Conservation (phyloP, 2,888 invertebrate species). For the Magallana nippona region DNA sequence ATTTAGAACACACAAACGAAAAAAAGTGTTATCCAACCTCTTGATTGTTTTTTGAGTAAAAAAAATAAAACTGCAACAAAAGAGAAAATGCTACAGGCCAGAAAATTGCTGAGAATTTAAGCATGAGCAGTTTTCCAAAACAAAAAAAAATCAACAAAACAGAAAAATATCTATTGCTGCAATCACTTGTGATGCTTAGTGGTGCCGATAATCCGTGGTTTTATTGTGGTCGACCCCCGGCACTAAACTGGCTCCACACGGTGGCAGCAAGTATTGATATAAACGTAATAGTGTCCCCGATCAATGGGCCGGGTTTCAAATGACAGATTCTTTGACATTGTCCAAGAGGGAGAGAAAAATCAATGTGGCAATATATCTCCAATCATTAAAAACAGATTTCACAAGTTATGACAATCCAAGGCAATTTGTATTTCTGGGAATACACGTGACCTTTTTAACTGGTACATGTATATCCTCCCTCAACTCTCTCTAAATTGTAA, state of each 20-base stretch:
- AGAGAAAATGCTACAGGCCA: not conserved
- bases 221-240: not conserved
- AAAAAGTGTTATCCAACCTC: not conserved
- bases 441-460: not conserved
- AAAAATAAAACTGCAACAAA: not conserved
- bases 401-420: not conserved
- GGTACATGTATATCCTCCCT: not conserved
- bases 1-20: not conserved
- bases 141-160: not conserved
- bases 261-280: not conserved
- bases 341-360: conserved; percentile 21
- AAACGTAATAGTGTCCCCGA: conserved; percentile 19
- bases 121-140: not conserved
- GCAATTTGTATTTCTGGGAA: not conserved
- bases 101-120: conserved; percentile 28
- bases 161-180: not conserved
- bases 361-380: conserved; percentile 14
- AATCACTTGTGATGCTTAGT: not conserved
- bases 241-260: not conserved
- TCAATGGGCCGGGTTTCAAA: conserved; percentile 27
- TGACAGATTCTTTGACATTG: conserved; percentile 19
- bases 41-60: not conserved
- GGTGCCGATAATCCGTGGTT: not conserved
- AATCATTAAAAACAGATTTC: conserved; percentile 3
- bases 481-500: too few relatives aligned